These are phyloP conservation scores for Heliconius hortense DNA, from an alignment of 2,888 invertebrate species.

Conservation along the genomic window DNA sequence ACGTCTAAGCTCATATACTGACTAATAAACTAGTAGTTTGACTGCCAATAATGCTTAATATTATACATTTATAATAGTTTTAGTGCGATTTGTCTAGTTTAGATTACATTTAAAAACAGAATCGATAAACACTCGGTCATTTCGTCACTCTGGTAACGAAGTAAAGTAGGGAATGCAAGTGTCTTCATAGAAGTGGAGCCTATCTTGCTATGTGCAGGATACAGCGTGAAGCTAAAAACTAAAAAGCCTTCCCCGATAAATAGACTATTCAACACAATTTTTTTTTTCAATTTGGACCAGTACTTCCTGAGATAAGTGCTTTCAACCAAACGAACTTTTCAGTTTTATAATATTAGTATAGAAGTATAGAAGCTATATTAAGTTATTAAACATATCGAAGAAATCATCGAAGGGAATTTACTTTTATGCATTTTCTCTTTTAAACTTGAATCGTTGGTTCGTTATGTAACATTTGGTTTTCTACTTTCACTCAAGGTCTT, in stretches of 20 bases:
- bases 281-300: too few relatives aligned
- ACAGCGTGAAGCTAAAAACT: not conserved
- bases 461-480: conserved; percentile 25
- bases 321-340: too few relatives aligned
- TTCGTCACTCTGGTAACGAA: too few relatives aligned
- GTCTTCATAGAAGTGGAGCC: too few relatives aligned
- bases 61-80: too few relatives aligned
- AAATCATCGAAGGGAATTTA: not conserved
- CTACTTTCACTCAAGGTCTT: conserved; percentile 34
- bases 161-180: too few relatives aligned
- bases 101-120: too few relatives aligned
- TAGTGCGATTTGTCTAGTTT: too few relatives aligned
- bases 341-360: not conserved
- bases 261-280: too few relatives aligned
- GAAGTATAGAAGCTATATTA: not conserved
- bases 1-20: not conserved
- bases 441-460: not conserved
- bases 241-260: not conserved
- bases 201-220: not conserved
- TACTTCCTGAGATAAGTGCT: too few relatives aligned
- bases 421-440: conserved; percentile 18
- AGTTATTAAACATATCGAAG: not conserved
- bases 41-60: not conserved
- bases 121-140: too few relatives aligned
- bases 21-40: not conserved